These are phyloP conservation scores for Mus spretus DNA, from an alignment of 2,797 vertebrate genomes.

Conservation along the genomic window DNA sequence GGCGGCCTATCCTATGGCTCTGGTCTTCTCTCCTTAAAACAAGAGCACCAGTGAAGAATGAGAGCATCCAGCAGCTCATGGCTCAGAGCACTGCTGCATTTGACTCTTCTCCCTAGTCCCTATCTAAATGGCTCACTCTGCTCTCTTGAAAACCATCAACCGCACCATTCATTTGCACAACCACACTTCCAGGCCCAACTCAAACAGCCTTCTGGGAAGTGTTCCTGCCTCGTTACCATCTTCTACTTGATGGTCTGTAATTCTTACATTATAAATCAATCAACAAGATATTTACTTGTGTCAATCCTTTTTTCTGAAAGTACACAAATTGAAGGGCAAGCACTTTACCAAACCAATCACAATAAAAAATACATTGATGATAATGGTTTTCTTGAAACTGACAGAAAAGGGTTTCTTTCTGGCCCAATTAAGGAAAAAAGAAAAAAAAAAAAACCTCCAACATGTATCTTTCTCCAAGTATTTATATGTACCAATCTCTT, in stretches of 20 bases:
- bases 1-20: conserved; percentile 5
- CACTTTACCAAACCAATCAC: conserved; percentile 31
- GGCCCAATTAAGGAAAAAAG: neutral
- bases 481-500: neutral
- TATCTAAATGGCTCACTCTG: conserved; percentile 16
- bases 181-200: neutral
- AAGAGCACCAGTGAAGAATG: neutral
- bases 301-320: conserved; percentile 33
- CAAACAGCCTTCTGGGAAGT: conserved; percentile 17
- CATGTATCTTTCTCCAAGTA: neutral
- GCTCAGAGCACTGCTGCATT: neutral
- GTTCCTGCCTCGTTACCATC: neutral
- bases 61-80: neutral
- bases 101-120: conserved; percentile 18
- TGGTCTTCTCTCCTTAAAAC: conserved; percentile 34
- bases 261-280: conserved; percentile 44
- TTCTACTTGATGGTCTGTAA: conserved; percentile 56
- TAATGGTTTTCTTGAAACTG: conserved; percentile 33
- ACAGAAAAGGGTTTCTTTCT: conserved; percentile 12
- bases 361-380: conserved; percentile 22
- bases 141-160: conserved; percentile 12
- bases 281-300: conserved; percentile 8
- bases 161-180: neutral
- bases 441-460: conserved; percentile 12
- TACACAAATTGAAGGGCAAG: conserved; percentile 56